Evolutionary conservation across 2,797 vertebrate species (phyloP).

Genomic region (Mus caroli): DNA sequence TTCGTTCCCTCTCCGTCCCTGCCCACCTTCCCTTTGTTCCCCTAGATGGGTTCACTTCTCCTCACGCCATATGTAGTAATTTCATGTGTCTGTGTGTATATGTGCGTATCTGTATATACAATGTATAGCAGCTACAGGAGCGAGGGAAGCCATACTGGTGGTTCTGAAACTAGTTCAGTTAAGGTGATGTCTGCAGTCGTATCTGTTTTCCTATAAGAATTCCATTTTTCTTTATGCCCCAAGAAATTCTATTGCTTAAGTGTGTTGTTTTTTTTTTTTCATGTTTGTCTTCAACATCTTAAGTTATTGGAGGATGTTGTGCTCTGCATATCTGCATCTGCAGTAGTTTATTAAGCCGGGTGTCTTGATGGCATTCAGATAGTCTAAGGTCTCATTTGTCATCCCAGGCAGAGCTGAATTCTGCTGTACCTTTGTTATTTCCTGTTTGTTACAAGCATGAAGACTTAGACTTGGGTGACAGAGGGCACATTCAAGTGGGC

Average conservation of each 20-base stretch:
- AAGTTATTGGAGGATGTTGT: not conserved
- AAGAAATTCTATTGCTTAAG: not conserved
- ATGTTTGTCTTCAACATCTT: not conserved
- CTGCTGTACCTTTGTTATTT: not conserved
- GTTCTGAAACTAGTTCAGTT: not conserved
- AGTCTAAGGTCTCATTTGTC: not conserved
- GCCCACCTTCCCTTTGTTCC: not conserved
- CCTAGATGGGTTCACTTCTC: not conserved
- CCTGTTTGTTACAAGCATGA: slow-evolving; percentile 11
- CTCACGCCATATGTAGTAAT: not conserved
- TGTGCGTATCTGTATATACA: not conserved
- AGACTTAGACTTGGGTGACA: slow-evolving; percentile 24
- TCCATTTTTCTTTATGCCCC: not conserved
- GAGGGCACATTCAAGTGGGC: not conserved
- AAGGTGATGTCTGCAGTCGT: not conserved
- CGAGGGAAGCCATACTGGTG: not conserved
- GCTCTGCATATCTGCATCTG: not conserved
- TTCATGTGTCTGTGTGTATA: not conserved
- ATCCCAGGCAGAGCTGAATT: not conserved
- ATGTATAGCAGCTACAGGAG: not conserved
- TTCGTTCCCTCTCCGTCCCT: not conserved
- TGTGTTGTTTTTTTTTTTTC: not conserved
- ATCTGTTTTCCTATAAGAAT: not conserved
- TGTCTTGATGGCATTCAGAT: not conserved
- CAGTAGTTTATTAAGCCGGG: slow-evolving; percentile 31